A percentile compares a stretch with the other conserved stretches of the same genome.
Conservation (phyloP, 2,113 vertebrate genomes). For the Tachysurus vachellii region DNA sequence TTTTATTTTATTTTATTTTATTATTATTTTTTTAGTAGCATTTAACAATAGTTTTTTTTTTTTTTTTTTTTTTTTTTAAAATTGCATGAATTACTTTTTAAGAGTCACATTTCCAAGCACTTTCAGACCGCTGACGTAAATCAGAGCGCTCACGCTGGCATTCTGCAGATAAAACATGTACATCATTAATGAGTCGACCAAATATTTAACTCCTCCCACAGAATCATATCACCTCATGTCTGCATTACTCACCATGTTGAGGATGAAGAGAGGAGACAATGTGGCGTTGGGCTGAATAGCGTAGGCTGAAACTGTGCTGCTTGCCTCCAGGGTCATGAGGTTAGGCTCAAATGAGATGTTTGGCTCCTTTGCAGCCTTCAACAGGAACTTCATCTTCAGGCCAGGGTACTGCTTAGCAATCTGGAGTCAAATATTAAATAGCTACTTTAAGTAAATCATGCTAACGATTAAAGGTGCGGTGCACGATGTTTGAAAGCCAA, state of each 20-base stretch:
- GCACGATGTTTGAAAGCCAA: no score
- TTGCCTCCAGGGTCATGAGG: constrained; percentile 59
- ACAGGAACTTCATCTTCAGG: constrained; percentile 70
- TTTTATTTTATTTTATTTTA: background rate
- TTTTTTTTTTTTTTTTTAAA: no score
- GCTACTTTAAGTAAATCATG: background rate
- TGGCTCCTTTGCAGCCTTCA: constrained; percentile 60
- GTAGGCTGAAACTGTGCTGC: constrained; percentile 62
- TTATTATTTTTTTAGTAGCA: background rate
- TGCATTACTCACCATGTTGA: constrained; percentile 67
- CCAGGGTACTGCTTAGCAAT: constrained; percentile 67
- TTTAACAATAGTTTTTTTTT: background rate
- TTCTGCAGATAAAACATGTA: constrained; percentile 53
- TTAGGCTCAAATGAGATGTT: constrained; percentile 59
- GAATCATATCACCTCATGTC: background rate
- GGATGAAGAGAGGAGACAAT: constrained; percentile 69
- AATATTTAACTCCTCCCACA: background rate
- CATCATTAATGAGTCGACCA: background rate
- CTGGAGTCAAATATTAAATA: constrained; percentile 49
- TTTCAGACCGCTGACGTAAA: constrained; percentile 61
- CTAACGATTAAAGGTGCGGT: no score
- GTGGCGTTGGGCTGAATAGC: constrained; percentile 69
- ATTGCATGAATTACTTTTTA: constrained; percentile 64
- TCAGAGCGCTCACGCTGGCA: constrained; percentile 58
- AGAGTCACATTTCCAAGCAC: constrained; percentile 66